Percentiles rank a stretch among this genome's conserved stretches.
These are phyloP conservation scores for Drosophila bocqueti DNA, from an alignment of 1,140 invertebrate genomes.

Conservation along the genomic window DNA sequence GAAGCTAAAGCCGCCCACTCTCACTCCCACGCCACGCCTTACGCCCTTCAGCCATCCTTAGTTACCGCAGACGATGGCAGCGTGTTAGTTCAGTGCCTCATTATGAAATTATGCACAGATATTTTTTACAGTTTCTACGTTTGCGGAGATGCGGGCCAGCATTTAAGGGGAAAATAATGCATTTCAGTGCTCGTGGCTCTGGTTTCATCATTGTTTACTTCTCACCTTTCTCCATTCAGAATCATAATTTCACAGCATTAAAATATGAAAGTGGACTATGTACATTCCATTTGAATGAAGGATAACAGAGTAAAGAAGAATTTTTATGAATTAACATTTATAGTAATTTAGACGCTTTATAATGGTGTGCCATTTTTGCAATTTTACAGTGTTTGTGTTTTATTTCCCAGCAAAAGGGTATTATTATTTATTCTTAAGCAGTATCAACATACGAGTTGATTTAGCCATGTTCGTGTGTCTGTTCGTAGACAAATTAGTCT, in stretches of 20 bases:
- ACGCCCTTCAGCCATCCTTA: background rate
- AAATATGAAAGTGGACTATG: background rate
- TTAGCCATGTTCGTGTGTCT: background rate
- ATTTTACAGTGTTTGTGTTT: background rate
- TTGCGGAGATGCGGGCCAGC: background rate
- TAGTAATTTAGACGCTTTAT: background rate
- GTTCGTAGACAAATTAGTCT: background rate
- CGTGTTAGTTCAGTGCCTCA: conserved; percentile 68
- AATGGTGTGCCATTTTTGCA: background rate
- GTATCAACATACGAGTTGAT: background rate
- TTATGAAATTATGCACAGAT: conserved; percentile 74
- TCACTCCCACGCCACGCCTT: background rate
- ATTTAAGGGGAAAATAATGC: conserved; percentile 10
- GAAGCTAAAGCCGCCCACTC: background rate
- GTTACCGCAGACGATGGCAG: conserved; percentile 8
- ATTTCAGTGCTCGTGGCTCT: background rate
- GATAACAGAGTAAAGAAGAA: background rate
- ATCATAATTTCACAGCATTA: background rate
- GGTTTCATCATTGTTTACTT: conserved; percentile 10
- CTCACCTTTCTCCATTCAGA: conserved; percentile 4
- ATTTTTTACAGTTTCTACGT: conserved; percentile 42
- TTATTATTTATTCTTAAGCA: background rate
- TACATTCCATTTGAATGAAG: background rate
- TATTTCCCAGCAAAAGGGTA: background rate
- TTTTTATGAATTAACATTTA: background rate